A percentile compares a stretch with the other conserved stretches of the same genome.
Evolutionary conservation across 2,888 invertebrate species (phyloP).

Genomic region (Morinoia aosen): DNA sequence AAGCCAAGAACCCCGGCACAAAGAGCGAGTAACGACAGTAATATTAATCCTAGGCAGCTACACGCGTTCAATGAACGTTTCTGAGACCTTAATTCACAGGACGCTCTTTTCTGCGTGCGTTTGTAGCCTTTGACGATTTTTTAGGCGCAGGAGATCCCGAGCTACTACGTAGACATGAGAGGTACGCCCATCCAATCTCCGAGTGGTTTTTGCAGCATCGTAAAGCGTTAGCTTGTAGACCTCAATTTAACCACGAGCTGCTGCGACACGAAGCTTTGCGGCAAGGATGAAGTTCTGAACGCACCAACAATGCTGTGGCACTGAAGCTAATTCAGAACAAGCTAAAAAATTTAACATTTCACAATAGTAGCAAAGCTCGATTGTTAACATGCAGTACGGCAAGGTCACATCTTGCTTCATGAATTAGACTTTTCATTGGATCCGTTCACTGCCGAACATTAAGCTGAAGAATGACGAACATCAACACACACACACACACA

Average conservation of each 20-base stretch:
- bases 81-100: background rate
- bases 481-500: conserved; percentile 1
- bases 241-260: background rate
- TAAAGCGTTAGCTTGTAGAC: background rate
- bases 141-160: background rate
- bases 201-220: background rate
- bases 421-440: background rate
- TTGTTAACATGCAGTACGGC: background rate
- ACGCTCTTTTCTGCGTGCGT: background rate
- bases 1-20: background rate
- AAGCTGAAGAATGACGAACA: conserved; percentile 9
- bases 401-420: background rate
- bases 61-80: background rate
- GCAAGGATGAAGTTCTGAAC: background rate
- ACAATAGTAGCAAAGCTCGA: background rate
- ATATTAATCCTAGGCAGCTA: background rate
- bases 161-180: background rate
- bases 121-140: background rate
- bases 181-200: background rate
- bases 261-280: background rate
- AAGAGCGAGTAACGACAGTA: conserved; percentile 1
- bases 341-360: background rate
- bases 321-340: background rate
- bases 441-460: background rate
- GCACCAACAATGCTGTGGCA: background rate